Base-by-base conservation (phyloP, 2,888 invertebrate species). In the Augiades crinisus region DNA sequence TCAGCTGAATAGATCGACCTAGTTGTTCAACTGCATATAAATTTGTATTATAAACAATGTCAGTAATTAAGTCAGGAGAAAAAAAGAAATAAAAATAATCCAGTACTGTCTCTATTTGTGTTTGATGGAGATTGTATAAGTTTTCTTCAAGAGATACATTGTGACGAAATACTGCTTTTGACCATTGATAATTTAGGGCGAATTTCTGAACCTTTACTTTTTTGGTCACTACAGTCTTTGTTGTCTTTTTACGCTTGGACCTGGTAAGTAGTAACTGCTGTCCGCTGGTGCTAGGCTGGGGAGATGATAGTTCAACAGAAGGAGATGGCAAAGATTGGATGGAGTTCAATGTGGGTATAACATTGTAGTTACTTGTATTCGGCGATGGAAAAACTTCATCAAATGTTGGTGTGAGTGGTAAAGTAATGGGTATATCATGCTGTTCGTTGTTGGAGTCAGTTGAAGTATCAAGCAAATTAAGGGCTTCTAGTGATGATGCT, bases 301-400 rank as follows among this genome's bases (percentile, higher is more conserved):
- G 47, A 43, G 38, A 37, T 21, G 45, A 22, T 37, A 12, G 45
- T 46, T 40, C 33, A 40, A 46, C 33, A 13, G 38, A 22, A 19
- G 45, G 37, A 13, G 45, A 34, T 40, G 45, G 44, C 10, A 54
- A 34, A 27, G 51, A 53, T 17, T 56, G 56, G n/a, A 56, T 56
- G 33, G 56, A 56, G 47, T 56, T 51, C 40, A 54, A 43, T 47
- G 54, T 56, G 13, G 54, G 56, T 51, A 56, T 44, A 34, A 36
- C 30, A 30, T 54, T 52, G 46, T 56, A 56, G 21, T 56, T 56
- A 33, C 47, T 54, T 16, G 56, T 53, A 40, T 14, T 51, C 14
- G 54, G 56, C 19, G 45, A 56, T 40, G 51, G 56, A 40, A 54
- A 56, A 51, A 56, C 51, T 51, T 56, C 54, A 40, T 51, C 21